Evolutionary conservation across 92 coral and sea anemone genomes (phyloP), one percentile per base, ranked within the genome.

Genomic region (Heliopora coerulea): DNA sequence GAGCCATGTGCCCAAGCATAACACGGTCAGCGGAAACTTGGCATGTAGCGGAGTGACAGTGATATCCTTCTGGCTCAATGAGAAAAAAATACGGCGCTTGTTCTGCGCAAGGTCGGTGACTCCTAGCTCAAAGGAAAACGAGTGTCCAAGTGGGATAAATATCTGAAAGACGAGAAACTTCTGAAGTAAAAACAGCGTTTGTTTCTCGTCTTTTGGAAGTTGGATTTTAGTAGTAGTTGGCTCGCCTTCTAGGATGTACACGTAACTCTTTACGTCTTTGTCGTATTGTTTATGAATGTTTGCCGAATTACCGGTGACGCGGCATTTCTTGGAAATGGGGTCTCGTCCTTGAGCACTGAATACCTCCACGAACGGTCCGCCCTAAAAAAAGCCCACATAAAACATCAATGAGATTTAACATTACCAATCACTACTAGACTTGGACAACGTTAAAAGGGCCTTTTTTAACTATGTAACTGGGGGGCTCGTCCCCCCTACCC

Each of bases 281-380:
- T 93, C 96, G 78, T 87, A 93, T 29, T 87, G 86, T 83, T 93
- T 93, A 69, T 83, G 87, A 50, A 85, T 80, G 17, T 83, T 78
- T 8, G 86, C 80, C 3, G 96, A 85, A 20, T 79, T 68, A 15
- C 98, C 98, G 58, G 86, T 82, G 0, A 93, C 85, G 19, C 96
- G 88, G 90, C 98, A 93, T 83, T 90, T 93, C 49, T 70, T 70
- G 24, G 91, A 84, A 0, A 88, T 88, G 15, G 97, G 96, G 62
- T 93, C 98, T 40, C 92, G 86, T 48, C 98, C 96, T 73, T 93
- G 98, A 27, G 95, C 98, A 69, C 98, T 90, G 52, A 93, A 93
- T 0, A 93, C 96, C 49, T 93, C 98, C 64, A 93, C 98, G 72
- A 59, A 86, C 1, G 98, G 59, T 15, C 98, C 98, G 46, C 96